phyloP scores from a whole-genome alignment of 2,113 vertebrate genomes.

The Grammatotria lemairii region DNA sequence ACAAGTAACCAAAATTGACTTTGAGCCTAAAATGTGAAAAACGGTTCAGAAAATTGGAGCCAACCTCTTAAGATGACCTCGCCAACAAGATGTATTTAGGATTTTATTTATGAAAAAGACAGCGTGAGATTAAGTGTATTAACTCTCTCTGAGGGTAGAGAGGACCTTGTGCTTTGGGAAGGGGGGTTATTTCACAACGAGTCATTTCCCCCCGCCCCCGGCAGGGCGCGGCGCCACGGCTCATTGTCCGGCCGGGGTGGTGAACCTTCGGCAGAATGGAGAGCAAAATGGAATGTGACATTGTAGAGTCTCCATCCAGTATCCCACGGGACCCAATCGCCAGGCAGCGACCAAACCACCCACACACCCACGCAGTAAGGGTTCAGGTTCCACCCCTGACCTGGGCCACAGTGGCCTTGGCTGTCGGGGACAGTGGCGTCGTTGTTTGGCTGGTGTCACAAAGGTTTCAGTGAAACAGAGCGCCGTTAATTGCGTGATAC shows the following conservation, averaged over 20 bases:
- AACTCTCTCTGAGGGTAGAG: not conserved
- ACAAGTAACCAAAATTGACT: not conserved
- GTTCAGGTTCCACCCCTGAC: conserved; percentile 45
- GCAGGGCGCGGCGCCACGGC: conserved; percentile 45
- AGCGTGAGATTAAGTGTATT: not conserved
- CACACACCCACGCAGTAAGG: not conserved
- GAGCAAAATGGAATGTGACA: conserved; percentile 49
- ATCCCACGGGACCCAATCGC: conserved; percentile 30
- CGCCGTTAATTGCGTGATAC: not conserved
- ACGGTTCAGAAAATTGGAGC: not conserved
- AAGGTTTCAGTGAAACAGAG: not conserved
- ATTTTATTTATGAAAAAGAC: not conserved
- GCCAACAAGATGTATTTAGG: not conserved
- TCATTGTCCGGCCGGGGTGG: conserved; percentile 56
- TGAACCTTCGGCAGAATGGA: conserved; percentile 49
- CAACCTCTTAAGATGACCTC: not conserved
- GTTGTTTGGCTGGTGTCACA: conserved; percentile 43
- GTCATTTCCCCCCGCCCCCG: conserved; percentile 39
- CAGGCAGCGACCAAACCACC: not conserved
- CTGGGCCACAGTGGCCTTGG: conserved; percentile 13
- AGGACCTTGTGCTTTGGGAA: not conserved
- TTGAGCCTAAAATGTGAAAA: not conserved
- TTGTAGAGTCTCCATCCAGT: conserved; percentile 34
- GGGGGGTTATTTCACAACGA: conserved; percentile 22
- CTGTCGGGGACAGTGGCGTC: conserved; percentile 27